These are phyloP conservation scores for Bathynomus jamesi DNA, from an alignment of 1,140 invertebrate species.

Conservation along the genomic window DNA sequence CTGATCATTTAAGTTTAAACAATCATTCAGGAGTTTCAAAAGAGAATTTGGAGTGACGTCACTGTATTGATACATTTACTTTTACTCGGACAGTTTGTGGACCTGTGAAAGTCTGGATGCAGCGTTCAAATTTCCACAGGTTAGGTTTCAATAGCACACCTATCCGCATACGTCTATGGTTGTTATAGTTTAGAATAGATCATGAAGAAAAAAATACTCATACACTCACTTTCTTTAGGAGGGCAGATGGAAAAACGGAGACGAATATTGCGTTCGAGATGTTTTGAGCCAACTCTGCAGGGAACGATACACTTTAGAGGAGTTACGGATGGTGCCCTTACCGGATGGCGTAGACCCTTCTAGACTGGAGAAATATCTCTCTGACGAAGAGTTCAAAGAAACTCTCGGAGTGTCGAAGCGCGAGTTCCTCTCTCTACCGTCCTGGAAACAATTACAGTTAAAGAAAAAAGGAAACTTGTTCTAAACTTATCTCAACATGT, in stretches of 20 bases:
- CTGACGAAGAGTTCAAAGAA: constrained; percentile 66
- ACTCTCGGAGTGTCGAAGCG: constrained; percentile 68
- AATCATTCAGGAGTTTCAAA: no score
- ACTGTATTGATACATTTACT: no score
- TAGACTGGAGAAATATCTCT: constrained; percentile 73
- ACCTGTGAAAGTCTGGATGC: no score
- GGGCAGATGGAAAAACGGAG: constrained; percentile 43
- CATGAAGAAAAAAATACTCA: background rate
- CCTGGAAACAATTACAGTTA: constrained; percentile 81
- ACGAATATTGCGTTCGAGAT: constrained; percentile 52
- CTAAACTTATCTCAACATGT: constrained; percentile 42
- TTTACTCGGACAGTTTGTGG: no score
- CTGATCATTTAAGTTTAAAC: no score
- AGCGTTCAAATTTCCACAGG: no score
- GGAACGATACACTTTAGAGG: constrained; percentile 64
- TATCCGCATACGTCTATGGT: background rate
- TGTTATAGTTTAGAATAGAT: background rate
- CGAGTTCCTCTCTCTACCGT: constrained; percentile 71
- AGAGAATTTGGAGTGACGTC: no score
- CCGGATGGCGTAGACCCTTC: constrained; percentile 85
- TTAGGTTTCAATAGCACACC: no score
- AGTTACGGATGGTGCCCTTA: constrained; percentile 70
- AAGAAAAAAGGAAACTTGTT: constrained; percentile 83
- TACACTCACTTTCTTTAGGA: constrained; percentile 34
- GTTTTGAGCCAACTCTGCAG: constrained; percentile 63